Evolutionary conservation across 2,113 vertebrate species (phyloP), one percentile per base, ranked within the genome.

Genomic region (Corythoichthys haematopterus): DNA sequence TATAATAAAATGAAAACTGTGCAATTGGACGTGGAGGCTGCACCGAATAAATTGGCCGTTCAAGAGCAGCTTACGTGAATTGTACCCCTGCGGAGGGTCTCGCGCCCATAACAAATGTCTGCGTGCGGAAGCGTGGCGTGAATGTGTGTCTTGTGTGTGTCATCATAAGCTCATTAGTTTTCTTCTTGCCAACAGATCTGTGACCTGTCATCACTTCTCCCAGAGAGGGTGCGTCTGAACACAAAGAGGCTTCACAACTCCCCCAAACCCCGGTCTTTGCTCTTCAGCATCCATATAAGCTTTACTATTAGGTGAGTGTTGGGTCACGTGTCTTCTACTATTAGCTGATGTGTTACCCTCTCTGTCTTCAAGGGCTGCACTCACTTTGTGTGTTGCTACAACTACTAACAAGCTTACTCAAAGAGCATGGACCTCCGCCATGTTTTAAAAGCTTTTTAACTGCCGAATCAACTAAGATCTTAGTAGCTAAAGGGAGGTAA

Each of bases 141-240:
- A 56, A 75, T 58, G 47, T 82, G 78, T 74, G 80, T 86, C 80
- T 80, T 84, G 65, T 59, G 73, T 69, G 72, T 87, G 81, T 84
- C 83, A 88, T 86, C 84, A 83, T 84, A 80, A 84, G 79, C 85
- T 90, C 87, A 89, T 88, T 89, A 88, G 88, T 86, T 88, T 85
- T 79, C 72, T 73, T 80, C 76, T 84, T 78, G 81, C 84, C 77
- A 74, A 78, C 82, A 88, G 85, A 85, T 87, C 85, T 75, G 64
- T 33, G 65, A 83, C 87, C 82, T 83, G 80, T 85, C 86, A 82
- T 87, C 85, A 84, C 84, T 82, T 82, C 84, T 76, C 69, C 56
- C 71, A 40, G 81, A 45, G 5, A 70, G 74, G 56, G 71, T 71
- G 72, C 65, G 52, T 75, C 58, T 65, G 67, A 70, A 48, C 75